phyloP scores from a whole-genome alignment of 1,140 invertebrate species.

The Littorina saxatilis region DNA sequence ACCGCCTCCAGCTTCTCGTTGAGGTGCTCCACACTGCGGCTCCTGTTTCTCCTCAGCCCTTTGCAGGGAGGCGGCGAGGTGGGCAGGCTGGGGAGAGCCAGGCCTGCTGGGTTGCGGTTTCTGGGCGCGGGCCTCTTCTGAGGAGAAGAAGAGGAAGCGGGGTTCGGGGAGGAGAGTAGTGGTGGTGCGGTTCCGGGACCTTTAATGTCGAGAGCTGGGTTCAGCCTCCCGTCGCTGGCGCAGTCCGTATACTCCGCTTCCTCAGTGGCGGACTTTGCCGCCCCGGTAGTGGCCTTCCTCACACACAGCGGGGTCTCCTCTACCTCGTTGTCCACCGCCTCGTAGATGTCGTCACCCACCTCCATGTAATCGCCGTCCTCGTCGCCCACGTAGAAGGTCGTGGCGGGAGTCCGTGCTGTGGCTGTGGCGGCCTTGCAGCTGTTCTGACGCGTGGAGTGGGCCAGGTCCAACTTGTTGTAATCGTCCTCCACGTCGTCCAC shows the following conservation, averaged over 20 bases:
- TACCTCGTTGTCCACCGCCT: neutral
- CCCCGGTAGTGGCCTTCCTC: too few relatives aligned
- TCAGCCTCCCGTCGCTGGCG: neutral
- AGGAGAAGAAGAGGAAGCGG: neutral
- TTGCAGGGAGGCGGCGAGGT: conserved; percentile 7
- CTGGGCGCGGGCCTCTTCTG: too few relatives aligned
- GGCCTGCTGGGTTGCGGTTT: too few relatives aligned
- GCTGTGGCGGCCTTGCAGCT: neutral
- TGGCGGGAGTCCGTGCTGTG: neutral
- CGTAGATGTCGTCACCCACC: conserved; percentile 3
- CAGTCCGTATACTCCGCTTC: conserved; percentile 9
- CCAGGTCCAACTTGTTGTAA: conserved; percentile 28
- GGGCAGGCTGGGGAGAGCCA: neutral
- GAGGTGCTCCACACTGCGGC: conserved; percentile 14
- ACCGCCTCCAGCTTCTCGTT: neutral
- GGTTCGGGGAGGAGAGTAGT: neutral
- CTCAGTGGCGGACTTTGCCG: too few relatives aligned
- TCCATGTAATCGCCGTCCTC: neutral
- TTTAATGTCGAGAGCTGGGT: neutral
- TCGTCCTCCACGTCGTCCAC: neutral
- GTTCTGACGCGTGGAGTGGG: neutral
- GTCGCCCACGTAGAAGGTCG: neutral
- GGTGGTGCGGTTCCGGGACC: neutral
- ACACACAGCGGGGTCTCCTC: conserved; percentile 16
- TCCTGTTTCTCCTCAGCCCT: neutral